These are phyloP conservation scores for Caenorhabditis remanei DNA, from an alignment of 1,140 invertebrate species.

Conservation along the genomic window DNA sequence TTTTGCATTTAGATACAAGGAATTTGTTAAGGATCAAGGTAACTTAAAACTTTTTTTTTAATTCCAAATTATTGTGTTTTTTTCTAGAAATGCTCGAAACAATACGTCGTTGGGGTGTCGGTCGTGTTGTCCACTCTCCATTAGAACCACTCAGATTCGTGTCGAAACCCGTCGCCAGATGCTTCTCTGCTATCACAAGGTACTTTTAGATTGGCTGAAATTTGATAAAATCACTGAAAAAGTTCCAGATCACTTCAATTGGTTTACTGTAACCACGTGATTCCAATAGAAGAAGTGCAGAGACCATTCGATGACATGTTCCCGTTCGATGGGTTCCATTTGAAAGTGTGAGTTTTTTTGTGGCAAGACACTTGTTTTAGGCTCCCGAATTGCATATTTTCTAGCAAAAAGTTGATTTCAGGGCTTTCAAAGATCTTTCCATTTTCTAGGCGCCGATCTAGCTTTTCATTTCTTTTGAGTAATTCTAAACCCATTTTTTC, in stretches of 20 bases:
- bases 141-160: constrained; percentile 64
- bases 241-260: constrained; percentile 65
- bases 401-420: too few species aligned
- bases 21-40: constrained; percentile 64
- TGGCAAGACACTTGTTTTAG: not conserved
- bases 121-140: constrained; percentile 63
- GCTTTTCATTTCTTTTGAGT: too few species aligned
- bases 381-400: too few species aligned
- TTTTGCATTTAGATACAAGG: constrained; percentile 67
- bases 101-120: constrained; percentile 63
- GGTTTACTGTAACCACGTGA: constrained; percentile 67
- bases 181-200: constrained; percentile 64
- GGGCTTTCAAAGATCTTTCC: too few species aligned
- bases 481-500: too few species aligned
- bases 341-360: constrained; percentile 24
- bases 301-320: constrained; percentile 56
- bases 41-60: not conserved
- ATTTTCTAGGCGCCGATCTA: too few species aligned
- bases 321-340: constrained; percentile 50
- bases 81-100: constrained; percentile 54
- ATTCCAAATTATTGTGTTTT: not conserved
- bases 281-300: constrained; percentile 52
- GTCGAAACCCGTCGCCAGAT: constrained; percentile 63
- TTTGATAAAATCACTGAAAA: not conserved
- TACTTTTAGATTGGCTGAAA: not conserved